Evolutionary conservation across 1,140 invertebrate species (phyloP).

Genomic region (Theocolax elegans): DNA sequence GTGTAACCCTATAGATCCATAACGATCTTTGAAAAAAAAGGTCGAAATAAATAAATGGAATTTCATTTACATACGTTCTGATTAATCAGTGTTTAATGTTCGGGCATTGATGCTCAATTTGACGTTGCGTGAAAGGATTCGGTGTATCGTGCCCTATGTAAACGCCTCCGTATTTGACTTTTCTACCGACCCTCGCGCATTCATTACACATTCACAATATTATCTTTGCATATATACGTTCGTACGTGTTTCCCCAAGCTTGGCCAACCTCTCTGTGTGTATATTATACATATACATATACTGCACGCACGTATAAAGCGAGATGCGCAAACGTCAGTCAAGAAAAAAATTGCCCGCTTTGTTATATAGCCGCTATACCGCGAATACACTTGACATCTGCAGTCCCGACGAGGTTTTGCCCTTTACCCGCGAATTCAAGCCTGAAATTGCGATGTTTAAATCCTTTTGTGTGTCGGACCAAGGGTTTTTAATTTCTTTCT

Average conservation of each 20-base stretch:
- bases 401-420: background rate
- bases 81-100: slow-evolving; percentile 37
- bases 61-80: slow-evolving; percentile 33
- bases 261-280: no score
- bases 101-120: slow-evolving; percentile 27
- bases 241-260: background rate
- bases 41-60: background rate
- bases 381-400: slow-evolving; percentile 21
- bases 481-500: background rate
- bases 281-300: no score
- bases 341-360: background rate
- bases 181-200: slow-evolving; percentile 35
- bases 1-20: no score
- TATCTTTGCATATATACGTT: slow-evolving; percentile 48
- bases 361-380: background rate
- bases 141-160: slow-evolving; percentile 29
- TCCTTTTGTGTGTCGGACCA: background rate
- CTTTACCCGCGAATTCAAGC: slow-evolving; percentile 18
- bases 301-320: slow-evolving; percentile 45
- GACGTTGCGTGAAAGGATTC: slow-evolving; percentile 21
- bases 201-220: slow-evolving; percentile 61
- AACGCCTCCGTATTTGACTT: slow-evolving; percentile 30
- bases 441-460: slow-evolving; percentile 10
- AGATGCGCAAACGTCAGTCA: background rate
- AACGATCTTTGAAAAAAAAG: no score